A percentile compares a stretch with the other conserved stretches of the same genome.
phyloP scores from a whole-genome alignment of 1,140 invertebrate genomes.

The Drosophila repletoides region DNA sequence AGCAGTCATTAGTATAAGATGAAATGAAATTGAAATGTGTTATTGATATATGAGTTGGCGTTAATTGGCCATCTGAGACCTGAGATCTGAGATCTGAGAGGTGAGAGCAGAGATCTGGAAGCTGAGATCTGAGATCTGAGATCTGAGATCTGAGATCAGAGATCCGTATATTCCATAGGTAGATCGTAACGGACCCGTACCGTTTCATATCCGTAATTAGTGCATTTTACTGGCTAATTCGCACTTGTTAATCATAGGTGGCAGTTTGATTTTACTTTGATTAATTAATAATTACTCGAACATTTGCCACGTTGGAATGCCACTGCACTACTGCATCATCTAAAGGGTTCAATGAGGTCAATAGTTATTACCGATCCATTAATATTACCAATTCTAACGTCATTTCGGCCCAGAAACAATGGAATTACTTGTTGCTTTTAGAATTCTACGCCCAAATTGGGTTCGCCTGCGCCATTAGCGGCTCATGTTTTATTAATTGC shows the following conservation, averaged over 20 bases:
- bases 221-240: slow-evolving; percentile 43
- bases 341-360: slow-evolving; percentile 31
- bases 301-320: slow-evolving; percentile 1
- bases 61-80: slow-evolving; percentile 37
- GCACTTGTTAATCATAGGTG: slow-evolving; percentile 36
- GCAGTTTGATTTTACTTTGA: slow-evolving; percentile 27
- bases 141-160: slow-evolving; percentile 1
- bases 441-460: slow-evolving; percentile 20
- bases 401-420: slow-evolving; percentile 27
- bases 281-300: slow-evolving; percentile 45
- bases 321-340: slow-evolving; percentile 6
- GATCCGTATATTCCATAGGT: slow-evolving; percentile 9
- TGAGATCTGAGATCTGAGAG: background rate
- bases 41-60: slow-evolving; percentile 48
- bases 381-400: slow-evolving; percentile 22
- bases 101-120: too few species aligned
- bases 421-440: background rate
- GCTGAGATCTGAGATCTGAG: slow-evolving; percentile 1
- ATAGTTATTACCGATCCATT: slow-evolving; percentile 23
- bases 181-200: slow-evolving; percentile 8
- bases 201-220: slow-evolving; percentile 27
- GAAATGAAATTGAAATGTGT: slow-evolving; percentile 30
- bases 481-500: slow-evolving; percentile 50
- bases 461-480: slow-evolving; percentile 1
- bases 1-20: slow-evolving; percentile 19